phyloP scores from a whole-genome alignment of 64 coral and sea anemone genomes.

The Orbicella faveolata region DNA sequence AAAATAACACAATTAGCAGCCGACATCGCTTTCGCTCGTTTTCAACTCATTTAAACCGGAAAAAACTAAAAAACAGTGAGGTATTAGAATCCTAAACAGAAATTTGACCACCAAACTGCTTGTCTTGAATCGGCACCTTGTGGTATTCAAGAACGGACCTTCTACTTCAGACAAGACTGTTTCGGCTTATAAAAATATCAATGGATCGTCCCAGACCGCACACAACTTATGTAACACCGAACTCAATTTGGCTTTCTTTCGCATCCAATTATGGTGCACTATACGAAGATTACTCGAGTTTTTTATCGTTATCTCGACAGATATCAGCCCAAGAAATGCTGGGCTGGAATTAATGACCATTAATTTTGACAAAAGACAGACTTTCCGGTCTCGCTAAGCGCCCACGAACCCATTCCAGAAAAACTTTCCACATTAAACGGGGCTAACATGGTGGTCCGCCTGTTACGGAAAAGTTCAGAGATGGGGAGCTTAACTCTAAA shows the following conservation, averaged over 20 bases:
- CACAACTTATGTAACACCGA: background rate
- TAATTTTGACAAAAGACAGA: slow-evolving; percentile 53
- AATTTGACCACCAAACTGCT: slow-evolving; percentile 8
- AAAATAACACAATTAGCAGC: slow-evolving; percentile 21
- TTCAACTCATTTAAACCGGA: slow-evolving; percentile 13
- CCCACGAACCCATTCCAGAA: slow-evolving; percentile 13
- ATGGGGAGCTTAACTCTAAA: background rate
- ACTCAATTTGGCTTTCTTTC: background rate
- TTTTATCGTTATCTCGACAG: slow-evolving; percentile 27
- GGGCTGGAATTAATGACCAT: slow-evolving; percentile 29
- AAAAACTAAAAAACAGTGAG: background rate
- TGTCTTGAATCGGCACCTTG: background rate
- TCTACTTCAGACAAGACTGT: background rate
- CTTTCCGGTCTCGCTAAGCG: slow-evolving; percentile 10
- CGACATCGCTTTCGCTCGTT: background rate
- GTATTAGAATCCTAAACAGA: slow-evolving; percentile 1
- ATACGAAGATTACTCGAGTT: background rate
- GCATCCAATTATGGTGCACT: slow-evolving; percentile 44
- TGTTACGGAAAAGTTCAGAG: too few species aligned
- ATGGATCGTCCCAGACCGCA: background rate
- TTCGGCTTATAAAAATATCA: background rate
- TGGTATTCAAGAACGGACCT: background rate
- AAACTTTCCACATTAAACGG: background rate
- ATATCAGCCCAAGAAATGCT: slow-evolving; percentile 26
- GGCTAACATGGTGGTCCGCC: slow-evolving; percentile 27